A percentile compares a stretch with the other conserved stretches of the same genome.
phyloP scores from a whole-genome alignment of 2,888 invertebrate genomes.

The Hemithea aestivaria region DNA sequence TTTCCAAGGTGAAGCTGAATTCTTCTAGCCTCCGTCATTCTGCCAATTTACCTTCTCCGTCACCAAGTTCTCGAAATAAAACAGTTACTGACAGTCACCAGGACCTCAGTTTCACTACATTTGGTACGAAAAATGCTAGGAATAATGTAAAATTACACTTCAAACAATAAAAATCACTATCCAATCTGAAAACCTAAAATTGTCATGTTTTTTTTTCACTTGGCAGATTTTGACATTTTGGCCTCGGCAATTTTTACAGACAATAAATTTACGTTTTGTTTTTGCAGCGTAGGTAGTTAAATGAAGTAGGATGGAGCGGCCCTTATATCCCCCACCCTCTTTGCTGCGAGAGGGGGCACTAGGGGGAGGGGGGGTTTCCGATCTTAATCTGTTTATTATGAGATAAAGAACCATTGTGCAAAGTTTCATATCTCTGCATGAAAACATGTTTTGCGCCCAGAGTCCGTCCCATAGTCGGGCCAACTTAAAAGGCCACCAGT shows the following conservation, averaged over 20 bases:
- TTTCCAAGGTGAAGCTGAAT: conserved; percentile 77
- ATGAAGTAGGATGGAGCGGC: too few species aligned
- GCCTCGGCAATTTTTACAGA: conserved; percentile 19
- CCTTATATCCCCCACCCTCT: too few species aligned
- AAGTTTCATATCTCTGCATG: too few species aligned
- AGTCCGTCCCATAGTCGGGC: too few species aligned
- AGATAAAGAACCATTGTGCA: too few species aligned
- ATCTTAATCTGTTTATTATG: too few species aligned
- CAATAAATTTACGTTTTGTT: conserved; percentile 3
- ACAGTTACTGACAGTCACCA: conserved; percentile 36
- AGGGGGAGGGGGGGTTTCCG: too few species aligned
- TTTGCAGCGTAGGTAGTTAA: too few species aligned
- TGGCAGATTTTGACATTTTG: conserved; percentile 35
- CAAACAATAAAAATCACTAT: conserved; percentile 63
- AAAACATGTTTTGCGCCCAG: too few species aligned
- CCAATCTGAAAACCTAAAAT: conserved; percentile 42
- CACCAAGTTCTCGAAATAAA: conserved; percentile 29
- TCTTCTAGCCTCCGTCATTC: conserved; percentile 71
- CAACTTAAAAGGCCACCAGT: too few species aligned
- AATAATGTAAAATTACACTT: conserved; percentile 52
- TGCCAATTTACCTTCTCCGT: conserved; percentile 41
- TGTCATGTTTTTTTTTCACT: conserved; percentile 50
- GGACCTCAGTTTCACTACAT: conserved; percentile 58
- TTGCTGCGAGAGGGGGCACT: too few species aligned
- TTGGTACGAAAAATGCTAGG: conserved; percentile 51